These are phyloP conservation scores for Capromys pilorides DNA, from an alignment of 2,797 vertebrate genomes.

Conservation along the genomic window DNA sequence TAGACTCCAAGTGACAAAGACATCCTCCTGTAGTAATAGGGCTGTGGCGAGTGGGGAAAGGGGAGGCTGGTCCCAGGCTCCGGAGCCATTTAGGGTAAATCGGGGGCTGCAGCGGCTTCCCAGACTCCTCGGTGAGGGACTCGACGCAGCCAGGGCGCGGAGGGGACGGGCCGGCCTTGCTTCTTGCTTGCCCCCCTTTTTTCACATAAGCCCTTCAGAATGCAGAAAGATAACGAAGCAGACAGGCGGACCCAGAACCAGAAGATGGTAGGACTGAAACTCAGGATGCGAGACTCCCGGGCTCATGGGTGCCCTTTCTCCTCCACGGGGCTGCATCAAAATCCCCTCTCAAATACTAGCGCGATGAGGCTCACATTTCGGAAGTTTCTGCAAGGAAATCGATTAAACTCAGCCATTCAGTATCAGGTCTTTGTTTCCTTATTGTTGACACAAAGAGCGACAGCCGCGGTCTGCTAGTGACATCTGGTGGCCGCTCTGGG, in stretches of 20 bases:
- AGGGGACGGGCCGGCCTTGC: neutral
- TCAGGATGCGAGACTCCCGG: neutral
- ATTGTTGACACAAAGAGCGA: neutral
- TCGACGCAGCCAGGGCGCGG: neutral
- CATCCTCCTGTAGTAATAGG: neutral
- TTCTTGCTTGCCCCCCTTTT: neutral
- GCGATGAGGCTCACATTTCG: neutral
- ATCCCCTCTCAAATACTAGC: neutral
- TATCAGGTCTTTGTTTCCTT: slow-evolving; percentile 61
- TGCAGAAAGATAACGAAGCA: neutral
- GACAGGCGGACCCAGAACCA: neutral
- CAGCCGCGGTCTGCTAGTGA: slow-evolving; percentile 39
- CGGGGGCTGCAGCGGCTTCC: neutral
- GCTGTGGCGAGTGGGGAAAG: neutral
- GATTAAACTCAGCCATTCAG: neutral
- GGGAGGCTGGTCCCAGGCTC: neutral
- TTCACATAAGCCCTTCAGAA: neutral
- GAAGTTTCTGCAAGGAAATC: slow-evolving; percentile 10
- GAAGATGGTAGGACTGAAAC: neutral
- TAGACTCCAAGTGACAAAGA: neutral
- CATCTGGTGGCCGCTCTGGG: slow-evolving; percentile 64
- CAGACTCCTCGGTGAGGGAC: neutral
- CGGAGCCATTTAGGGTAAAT: neutral
- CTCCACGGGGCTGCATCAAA: neutral
- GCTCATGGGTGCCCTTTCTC: neutral